A percentile compares a stretch with the other conserved stretches of the same genome.
Evolutionary conservation across 1,140 invertebrate species (phyloP).

Genomic region (Eriocheir sinensis): DNA sequence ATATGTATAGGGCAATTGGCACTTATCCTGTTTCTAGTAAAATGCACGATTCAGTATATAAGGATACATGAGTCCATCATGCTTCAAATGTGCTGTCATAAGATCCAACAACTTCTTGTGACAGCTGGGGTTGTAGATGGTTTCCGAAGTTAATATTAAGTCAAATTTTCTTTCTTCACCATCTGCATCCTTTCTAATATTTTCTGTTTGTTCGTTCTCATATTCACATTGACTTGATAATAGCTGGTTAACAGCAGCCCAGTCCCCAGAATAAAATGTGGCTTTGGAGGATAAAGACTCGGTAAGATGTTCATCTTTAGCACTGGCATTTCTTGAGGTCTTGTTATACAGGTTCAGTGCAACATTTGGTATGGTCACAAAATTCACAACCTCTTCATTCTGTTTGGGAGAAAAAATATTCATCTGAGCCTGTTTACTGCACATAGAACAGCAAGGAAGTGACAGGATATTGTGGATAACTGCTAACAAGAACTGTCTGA

Average conservation of each 20-base stretch:
- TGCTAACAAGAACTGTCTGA: background rate
- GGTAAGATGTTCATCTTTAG: conserved; percentile 82
- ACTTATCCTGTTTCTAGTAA: no score
- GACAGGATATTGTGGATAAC: background rate
- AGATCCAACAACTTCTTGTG: conserved; percentile 89
- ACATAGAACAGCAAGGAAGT: background rate
- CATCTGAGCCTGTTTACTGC: background rate
- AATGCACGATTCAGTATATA: conserved; percentile 58
- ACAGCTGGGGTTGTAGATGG: conserved; percentile 93
- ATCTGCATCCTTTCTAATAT: background rate
- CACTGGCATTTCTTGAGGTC: conserved; percentile 81
- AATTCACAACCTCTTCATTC: conserved; percentile 90
- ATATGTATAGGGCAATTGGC: no score
- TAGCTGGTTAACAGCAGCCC: conserved; percentile 56
- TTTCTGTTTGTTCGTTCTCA: background rate
- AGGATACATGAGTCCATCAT: conserved; percentile 85
- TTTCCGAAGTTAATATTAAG: conserved; percentile 93
- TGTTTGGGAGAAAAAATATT: conserved; percentile 81
- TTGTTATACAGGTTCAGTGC: conserved; percentile 85
- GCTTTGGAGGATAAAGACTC: conserved; percentile 80
- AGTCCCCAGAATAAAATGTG: conserved; percentile 72
- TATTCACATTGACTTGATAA: background rate
- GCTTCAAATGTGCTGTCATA: conserved; percentile 87
- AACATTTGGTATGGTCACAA: conserved; percentile 90
- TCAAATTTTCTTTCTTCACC: conserved; percentile 86